A percentile compares a stretch with the other conserved stretches of the same genome.
phyloP scores from a whole-genome alignment of 2,113 vertebrate genomes.

The Pandion haliaetus region DNA sequence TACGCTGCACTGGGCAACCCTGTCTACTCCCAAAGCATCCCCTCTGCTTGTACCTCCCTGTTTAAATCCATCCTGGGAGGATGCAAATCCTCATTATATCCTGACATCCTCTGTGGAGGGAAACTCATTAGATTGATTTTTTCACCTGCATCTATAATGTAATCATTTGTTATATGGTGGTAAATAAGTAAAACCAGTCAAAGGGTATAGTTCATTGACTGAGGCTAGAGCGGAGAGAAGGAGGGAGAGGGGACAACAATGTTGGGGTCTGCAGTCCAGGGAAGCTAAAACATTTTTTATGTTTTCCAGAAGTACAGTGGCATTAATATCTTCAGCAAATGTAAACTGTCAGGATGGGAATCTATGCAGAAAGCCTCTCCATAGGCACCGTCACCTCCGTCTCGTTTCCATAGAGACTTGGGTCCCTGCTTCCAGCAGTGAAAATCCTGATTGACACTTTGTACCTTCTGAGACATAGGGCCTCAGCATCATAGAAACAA shows the following conservation, averaged over 20 bases:
- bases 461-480: background rate
- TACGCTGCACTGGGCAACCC: background rate
- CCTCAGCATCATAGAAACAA: slow-evolving; percentile 26
- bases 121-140: background rate
- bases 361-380: slow-evolving; percentile 3
- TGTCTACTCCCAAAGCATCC: background rate
- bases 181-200: background rate
- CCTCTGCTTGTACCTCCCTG: background rate
- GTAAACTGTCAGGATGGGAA: background rate
- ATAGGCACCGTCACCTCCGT: slow-evolving; percentile 13
- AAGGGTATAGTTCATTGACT: background rate
- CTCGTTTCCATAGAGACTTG: slow-evolving; percentile 67
- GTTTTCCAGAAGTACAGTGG: background rate
- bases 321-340: background rate
- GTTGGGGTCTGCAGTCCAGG: background rate
- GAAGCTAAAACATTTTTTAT: background rate
- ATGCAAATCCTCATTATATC: background rate
- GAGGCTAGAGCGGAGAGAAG: background rate
- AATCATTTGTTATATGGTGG: background rate
- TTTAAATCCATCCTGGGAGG: background rate
- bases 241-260: background rate
- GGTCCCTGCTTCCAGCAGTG: background rate
- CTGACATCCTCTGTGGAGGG: background rate
- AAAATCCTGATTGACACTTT: slow-evolving; percentile 46
- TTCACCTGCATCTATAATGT: background rate